Evolutionary conservation across 92 coral and sea anemone species (phyloP).

Genomic region (Bergia sp.): DNA sequence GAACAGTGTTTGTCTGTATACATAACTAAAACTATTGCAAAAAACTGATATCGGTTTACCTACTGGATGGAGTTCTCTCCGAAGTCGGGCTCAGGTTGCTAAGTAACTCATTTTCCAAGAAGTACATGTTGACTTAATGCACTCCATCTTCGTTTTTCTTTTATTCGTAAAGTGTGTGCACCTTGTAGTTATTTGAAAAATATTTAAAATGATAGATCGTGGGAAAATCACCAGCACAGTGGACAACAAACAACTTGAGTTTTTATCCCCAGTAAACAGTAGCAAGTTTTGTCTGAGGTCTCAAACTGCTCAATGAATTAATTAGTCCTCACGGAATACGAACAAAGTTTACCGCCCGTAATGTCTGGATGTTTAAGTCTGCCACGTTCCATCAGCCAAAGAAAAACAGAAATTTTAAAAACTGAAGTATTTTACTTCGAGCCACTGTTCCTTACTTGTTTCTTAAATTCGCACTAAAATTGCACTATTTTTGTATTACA

Average conservation of each 20-base stretch:
- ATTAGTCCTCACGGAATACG: neutral
- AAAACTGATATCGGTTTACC: neutral
- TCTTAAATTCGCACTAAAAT: neutral
- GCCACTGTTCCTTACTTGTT: neutral
- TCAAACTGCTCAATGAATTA: neutral
- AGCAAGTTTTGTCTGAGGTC: neutral
- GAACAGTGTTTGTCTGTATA: neutral
- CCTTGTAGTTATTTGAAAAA: neutral
- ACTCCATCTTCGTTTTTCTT: neutral
- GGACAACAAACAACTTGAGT: neutral
- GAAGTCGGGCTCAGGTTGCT: neutral
- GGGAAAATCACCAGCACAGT: too few species aligned
- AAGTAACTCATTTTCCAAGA: neutral
- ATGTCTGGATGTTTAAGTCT: neutral
- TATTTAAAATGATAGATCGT: neutral
- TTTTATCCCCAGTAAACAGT: neutral
- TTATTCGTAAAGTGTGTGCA: neutral
- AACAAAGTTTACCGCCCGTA: neutral
- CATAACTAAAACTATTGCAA: neutral
- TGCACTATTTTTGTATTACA: neutral
- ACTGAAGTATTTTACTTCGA: neutral
- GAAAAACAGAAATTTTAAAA: neutral
- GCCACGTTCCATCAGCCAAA: neutral
- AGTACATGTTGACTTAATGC: neutral
- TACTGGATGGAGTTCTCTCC: neutral